Base-by-base conservation (phyloP, 2,888 invertebrate species). In the Cephus pygmeus region DNA sequence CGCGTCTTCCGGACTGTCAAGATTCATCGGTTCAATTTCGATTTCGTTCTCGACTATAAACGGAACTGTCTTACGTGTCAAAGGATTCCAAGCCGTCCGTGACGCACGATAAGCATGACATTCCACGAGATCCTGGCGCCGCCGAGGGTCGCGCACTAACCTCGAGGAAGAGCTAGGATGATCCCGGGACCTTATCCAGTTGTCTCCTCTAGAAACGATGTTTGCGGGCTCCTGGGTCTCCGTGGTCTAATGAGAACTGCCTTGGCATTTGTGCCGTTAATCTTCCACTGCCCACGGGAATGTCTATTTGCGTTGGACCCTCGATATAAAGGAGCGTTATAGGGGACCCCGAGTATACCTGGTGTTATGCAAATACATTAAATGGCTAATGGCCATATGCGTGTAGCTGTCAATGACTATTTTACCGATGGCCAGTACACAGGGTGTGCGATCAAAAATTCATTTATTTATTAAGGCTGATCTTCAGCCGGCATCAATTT, bases 221-320 rank as follows among this genome's bases (percentile, higher is more conserved):
- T 30, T n/a, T 69, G 69, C 33, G 69, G 69, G 69, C 33, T 69
- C 6, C 15, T 33, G 69, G 69, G 30, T 75, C 73, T 75, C 75
- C 11, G 74, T 71, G 69, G 33, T 69, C 75, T 77, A 74, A 73
- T n/a, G 73, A 73, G 77, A 77, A 68, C 75, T 71, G 69, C 75
- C 75, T 75, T 35, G 76, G 73, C 76, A 34, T 78, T 73, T 73
- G 76, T 35, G 73, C 36, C 78, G 78, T 78, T 78, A 78, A 78
- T 78, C 76, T 78, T 68, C 73, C 73, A 76, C 34, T n/a, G 35
- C 34, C 73, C 35, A 73, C 69, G 73, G 78, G 73, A 78, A 78
- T 78, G 78, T 76, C 73, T 78, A 78, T 78, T 78, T 78, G 78
- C 69, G 71, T 56, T 75, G 4, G 4, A 40, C 40, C 40, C 40